Conservation (phyloP, 2,797 vertebrate genomes). For the Aphelocoma californica region DNA sequence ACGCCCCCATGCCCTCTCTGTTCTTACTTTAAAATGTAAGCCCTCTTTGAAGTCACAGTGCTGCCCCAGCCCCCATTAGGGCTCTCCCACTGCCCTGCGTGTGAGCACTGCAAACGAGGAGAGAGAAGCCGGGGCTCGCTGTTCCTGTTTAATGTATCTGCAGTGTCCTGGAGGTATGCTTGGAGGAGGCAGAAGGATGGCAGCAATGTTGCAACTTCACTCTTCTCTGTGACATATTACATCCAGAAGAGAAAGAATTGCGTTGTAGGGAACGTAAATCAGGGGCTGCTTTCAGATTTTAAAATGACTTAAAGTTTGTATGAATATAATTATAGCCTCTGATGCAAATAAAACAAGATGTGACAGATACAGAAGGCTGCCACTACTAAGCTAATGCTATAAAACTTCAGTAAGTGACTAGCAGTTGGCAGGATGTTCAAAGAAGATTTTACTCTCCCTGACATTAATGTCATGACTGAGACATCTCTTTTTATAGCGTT, state of each 20-base stretch:
- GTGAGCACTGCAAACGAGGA: not conserved
- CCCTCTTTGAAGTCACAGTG: not conserved
- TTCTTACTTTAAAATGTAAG: not conserved
- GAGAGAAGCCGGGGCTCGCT: not conserved
- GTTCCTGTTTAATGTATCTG: not conserved
- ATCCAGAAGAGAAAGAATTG: conserved; percentile 27
- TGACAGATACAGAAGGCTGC: conserved; percentile 49
- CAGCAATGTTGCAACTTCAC: not conserved
- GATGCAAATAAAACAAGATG: conserved; percentile 66
- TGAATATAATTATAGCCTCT: conserved; percentile 56
- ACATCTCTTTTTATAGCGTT: conserved; percentile 43
- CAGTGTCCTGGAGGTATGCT: not conserved
- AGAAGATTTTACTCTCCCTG: conserved; percentile 15
- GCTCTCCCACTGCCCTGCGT: not conserved
- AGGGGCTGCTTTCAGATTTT: conserved; percentile 27
- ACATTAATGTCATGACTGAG: conserved; percentile 15
- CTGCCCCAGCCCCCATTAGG: not conserved
- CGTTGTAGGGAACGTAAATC: conserved; percentile 64
- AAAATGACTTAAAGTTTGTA: conserved; percentile 34
- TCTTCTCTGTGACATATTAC: not conserved
- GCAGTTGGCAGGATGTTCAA: conserved; percentile 57
- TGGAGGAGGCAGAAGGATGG: not conserved
- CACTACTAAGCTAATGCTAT: conserved; percentile 26
- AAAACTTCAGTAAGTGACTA: conserved; percentile 59
- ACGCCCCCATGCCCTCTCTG: not conserved